phyloP scores from a whole-genome alignment of 2,113 vertebrate genomes.

The Trichechus manatus region DNA sequence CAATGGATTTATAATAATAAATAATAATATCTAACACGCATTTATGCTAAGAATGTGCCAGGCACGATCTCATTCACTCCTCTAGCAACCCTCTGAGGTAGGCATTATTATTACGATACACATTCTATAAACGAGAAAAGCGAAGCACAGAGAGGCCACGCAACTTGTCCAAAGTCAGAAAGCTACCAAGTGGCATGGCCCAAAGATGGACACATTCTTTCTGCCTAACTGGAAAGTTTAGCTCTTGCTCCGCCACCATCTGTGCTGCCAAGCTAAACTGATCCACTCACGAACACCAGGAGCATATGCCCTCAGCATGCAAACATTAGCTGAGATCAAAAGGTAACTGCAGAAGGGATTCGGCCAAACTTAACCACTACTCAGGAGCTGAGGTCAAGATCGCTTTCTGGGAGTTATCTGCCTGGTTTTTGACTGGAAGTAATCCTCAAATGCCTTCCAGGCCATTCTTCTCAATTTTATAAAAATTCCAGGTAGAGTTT shows the following conservation, averaged over 20 bases:
- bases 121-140: constrained; percentile 22
- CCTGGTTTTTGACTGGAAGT: not conserved
- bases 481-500: not conserved
- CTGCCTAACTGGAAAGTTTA: not conserved
- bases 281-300: not conserved
- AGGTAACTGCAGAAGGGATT: not conserved
- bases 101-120: too few relatives aligned
- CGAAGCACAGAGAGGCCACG: not conserved
- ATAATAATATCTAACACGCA: not conserved
- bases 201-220: not conserved
- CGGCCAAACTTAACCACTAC: not conserved
- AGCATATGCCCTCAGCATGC: not conserved
- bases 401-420: not conserved
- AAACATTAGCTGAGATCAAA: not conserved
- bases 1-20: not conserved
- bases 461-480: not conserved
- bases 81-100: not conserved
- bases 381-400: not conserved
- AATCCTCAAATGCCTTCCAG: not conserved
- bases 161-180: not conserved
- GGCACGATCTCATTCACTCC: not conserved
- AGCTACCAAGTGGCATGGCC: not conserved
- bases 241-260: not conserved
- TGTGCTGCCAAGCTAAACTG: too few relatives aligned
- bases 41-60: not conserved